Evolutionary conservation across 2,888 invertebrate species (phyloP), one percentile per base, ranked within the genome.

Genomic region (Drosophila anceps): DNA sequence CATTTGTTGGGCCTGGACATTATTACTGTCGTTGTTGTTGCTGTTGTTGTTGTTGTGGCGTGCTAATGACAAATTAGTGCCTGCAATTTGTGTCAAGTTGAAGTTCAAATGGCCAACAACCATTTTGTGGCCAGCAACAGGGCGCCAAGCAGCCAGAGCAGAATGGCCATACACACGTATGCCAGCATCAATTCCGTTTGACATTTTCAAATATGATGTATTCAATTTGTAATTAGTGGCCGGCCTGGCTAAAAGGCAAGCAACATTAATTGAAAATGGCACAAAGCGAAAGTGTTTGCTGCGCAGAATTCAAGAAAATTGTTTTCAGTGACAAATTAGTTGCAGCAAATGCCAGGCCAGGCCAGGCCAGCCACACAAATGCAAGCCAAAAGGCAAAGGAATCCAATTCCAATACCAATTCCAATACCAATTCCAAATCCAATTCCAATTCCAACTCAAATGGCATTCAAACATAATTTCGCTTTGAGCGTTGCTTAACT

Each of bases 41-140:
- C 44, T 59, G 33, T 39, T 59, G 31, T 37, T 73, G 54, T 27
- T 62, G 41, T 33, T 69, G 50, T 69, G 9, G 50, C 63, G 18
- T 75, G 76, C 70, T 81, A 84, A 84, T 76, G 78, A 71, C 69
- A 87, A 81, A 84, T 87, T 81, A 76, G 64, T 66, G 69, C 62
- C 62, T 54, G 59, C 76, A 84, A 87, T 76, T 87, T 87, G 51
- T 76, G 87, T 72, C 76, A 76, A 69, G 48, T 53, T 71, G 43
- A 71, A 71, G 73, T 69, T 82, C 64, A 79, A 75, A 79, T 64
- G 76, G 44, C 46, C 53, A 35, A 63, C n/a, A 41, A 51, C 29
- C 60, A 74, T 60, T 74, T 60, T 64, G 43, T 66, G 18, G 53
- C 20, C 57, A 39, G 27, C n/a, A n/a, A n/a, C n/a, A n/a, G n/a